A percentile compares a stretch with the other conserved stretches of the same genome.
Conservation (phyloP, 1,140 invertebrate genomes). For the Caenorhabditis inopinata region DNA sequence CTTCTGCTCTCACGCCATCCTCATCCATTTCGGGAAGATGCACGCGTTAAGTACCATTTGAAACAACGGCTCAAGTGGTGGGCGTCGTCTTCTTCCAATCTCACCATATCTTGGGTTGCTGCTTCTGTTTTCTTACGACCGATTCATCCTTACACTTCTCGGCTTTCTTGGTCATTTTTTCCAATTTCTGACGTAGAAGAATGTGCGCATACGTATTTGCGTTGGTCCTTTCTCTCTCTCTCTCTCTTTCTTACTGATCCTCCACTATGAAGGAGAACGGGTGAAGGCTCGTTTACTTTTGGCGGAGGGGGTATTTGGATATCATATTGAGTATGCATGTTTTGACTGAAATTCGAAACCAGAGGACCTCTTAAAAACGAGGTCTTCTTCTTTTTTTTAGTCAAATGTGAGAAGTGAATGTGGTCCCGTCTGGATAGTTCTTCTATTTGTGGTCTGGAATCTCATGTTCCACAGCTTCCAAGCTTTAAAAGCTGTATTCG, state of each 20-base stretch:
- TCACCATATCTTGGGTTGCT: constrained; percentile 15
- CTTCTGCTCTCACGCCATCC: constrained; percentile 4
- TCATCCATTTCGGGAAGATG: constrained; percentile 11
- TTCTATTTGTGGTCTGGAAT: not conserved
- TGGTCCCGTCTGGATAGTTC: not conserved
- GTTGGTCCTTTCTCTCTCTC: constrained; percentile 6
- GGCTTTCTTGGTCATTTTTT: not conserved
- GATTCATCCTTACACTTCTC: not conserved
- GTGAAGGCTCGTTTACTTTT: not conserved
- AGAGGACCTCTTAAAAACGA: not conserved
- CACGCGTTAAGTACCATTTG: constrained; percentile 20
- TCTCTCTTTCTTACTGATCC: no score
- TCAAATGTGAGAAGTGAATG: constrained; percentile 7
- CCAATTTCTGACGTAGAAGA: constrained; percentile 20
- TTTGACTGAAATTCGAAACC: constrained; percentile 28
- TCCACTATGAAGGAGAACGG: not conserved
- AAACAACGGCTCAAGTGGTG: constrained; percentile 25
- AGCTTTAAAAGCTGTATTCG: not conserved
- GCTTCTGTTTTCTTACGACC: constrained; percentile 18
- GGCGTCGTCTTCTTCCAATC: constrained; percentile 22
- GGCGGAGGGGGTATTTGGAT: not conserved
- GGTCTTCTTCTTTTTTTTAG: not conserved
- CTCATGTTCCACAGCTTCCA: not conserved
- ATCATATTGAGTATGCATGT: constrained; percentile 31
- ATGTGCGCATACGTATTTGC: constrained; percentile 17